Percentiles rank a stretch among this genome's conserved stretches.
phyloP scores from a whole-genome alignment of 53 echinoderm and acorn worm genomes.

The Luidia sarsii region DNA sequence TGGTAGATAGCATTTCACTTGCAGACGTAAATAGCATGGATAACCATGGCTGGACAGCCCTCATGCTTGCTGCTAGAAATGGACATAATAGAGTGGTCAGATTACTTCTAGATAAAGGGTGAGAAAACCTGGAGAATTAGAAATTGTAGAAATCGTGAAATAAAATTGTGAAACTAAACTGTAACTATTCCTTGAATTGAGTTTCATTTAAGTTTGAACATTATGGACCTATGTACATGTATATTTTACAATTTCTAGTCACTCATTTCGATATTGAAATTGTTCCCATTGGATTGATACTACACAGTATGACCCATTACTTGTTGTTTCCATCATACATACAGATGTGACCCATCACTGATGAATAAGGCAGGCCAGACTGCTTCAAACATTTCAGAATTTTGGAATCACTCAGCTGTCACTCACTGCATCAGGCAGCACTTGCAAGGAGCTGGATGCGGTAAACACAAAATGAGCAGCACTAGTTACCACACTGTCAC shows the following conservation, averaged over 20 bases:
- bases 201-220: no score
- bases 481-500: constrained; percentile 38
- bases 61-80: constrained; percentile 90
- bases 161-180: neutral
- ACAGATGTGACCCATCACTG: constrained; percentile 68
- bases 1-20: constrained; percentile 33
- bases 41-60: constrained; percentile 92
- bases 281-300: no score
- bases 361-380: constrained; percentile 91
- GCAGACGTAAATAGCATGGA: constrained; percentile 59
- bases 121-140: constrained; percentile 3
- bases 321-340: neutral
- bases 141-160: neutral
- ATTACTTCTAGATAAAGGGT: constrained; percentile 79
- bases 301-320: no score
- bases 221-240: no score
- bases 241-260: no score
- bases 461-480: no score
- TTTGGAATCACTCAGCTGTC: constrained; percentile 80
- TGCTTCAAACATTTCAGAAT: constrained; percentile 88
- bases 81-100: constrained; percentile 74
- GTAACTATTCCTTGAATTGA: neutral
- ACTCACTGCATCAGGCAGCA: constrained; percentile 34
- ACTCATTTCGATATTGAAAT: no score
- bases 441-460: constrained; percentile 7